Base-by-base conservation (phyloP, 2,888 invertebrate genomes). In the Drosophila mimica region DNA sequence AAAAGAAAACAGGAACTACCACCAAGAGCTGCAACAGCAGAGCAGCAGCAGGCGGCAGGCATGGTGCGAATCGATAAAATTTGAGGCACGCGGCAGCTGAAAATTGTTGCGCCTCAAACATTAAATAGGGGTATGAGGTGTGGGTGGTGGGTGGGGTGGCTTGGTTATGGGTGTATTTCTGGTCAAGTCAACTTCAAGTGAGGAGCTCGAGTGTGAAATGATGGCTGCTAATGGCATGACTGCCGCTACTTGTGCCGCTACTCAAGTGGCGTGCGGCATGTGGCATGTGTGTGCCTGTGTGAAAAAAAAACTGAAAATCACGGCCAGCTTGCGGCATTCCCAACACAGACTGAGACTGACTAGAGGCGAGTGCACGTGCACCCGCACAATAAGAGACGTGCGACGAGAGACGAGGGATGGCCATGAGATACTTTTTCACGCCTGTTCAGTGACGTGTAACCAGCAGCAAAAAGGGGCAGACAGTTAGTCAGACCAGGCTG, bases 51-150 rank as follows among this genome's bases (percentile, higher is more conserved):
- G 20, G 53, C 17, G 34, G 60, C 36, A 31, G 40, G 25, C 58
- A 46, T 63, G 61, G 51, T 51, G 65, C 57, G 60, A 80, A 89
- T 86, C 85, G 76, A 86, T 86, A 89, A 88, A 88, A 85, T 89
- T 88, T 84, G 80, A 89, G 90, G 85, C 85, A 85, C 90, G 88
- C 85, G 75, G 77, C 90, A 82, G 88, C 80, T 85, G 88, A 71
- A 77, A 84, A 81, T 89, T 84, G 85, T 89, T 85, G 90, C 88
- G 90, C 90, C 84, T 82, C n/a, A 33, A 59, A 51, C 48, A n/a
- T 46, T 36, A 2, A 40, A 34, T 25, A 31, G 46, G 51, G 46
- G 58, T 40, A 25, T 5, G 57, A 48, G 57, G 1, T 7, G 46
- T 5, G 33, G n/a, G 17, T 5, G 57, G 46, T 54, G 1, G 5